These are phyloP conservation scores for Jaculus jaculus DNA, from an alignment of 2,113 vertebrate genomes.

Conservation along the genomic window DNA sequence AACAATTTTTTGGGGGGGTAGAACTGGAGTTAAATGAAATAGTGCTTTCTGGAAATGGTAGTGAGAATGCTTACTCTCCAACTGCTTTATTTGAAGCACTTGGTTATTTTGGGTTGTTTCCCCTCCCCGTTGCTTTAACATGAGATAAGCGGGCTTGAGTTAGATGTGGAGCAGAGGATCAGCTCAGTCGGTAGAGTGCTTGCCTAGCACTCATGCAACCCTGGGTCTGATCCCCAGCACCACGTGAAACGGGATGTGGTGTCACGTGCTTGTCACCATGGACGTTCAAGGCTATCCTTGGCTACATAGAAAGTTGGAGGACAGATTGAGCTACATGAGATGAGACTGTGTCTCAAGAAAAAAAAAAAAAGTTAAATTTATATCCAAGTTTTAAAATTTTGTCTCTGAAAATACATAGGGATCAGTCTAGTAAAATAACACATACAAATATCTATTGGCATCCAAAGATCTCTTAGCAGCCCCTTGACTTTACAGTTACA, in stretches of 20 bases:
- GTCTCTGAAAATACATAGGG: background rate
- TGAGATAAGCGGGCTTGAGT: background rate
- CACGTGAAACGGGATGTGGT: background rate
- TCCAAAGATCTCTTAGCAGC: background rate
- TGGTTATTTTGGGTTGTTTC: background rate
- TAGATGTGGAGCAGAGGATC: background rate
- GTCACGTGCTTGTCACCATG: background rate
- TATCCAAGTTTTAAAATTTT: conserved; percentile 12
- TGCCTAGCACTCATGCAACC: background rate
- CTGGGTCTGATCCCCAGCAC: background rate
- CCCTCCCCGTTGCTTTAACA: background rate
- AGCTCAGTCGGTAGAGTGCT: background rate
- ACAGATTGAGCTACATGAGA: background rate
- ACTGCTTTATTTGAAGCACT: background rate
- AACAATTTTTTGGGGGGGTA: conserved; percentile 73
- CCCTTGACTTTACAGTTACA: background rate
- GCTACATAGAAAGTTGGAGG: background rate
- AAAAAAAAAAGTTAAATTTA: background rate
- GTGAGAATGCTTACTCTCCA: background rate
- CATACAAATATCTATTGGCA: background rate
- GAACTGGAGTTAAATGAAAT: conserved; percentile 73
- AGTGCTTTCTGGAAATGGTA: conserved; percentile 54
- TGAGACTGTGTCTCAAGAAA: background rate
- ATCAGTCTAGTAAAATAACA: background rate
- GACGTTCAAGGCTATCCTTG: background rate